Evolutionary conservation across 2,113 vertebrate genomes (phyloP).

Genomic region (Murina feae): DNA sequence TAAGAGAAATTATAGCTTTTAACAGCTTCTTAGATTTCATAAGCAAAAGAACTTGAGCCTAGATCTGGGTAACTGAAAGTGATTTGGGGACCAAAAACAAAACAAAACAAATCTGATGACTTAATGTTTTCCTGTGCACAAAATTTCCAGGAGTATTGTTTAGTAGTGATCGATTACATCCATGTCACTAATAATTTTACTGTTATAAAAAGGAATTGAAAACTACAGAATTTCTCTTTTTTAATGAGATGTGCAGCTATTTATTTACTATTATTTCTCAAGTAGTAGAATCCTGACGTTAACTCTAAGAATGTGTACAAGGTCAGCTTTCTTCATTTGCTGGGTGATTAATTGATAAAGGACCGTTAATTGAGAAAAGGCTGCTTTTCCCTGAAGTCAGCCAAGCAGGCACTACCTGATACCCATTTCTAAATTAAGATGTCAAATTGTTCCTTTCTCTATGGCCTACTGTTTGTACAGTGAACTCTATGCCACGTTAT

Average conservation of each 20-base stretch:
- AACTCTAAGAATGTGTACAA: constrained; percentile 68
- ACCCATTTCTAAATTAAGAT: constrained; percentile 65
- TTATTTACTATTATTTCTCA: constrained; percentile 69
- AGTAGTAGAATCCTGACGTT: constrained; percentile 64
- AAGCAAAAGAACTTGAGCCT: constrained; percentile 11
- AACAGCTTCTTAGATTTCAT: neutral
- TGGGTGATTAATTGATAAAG: constrained; percentile 55
- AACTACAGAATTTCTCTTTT: constrained; percentile 44
- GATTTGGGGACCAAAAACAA: constrained; percentile 40
- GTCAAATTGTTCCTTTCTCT: constrained; percentile 43
- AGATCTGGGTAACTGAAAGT: constrained; percentile 1
- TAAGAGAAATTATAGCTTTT: neutral
- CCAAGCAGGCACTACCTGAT: constrained; percentile 71
- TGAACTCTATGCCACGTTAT: neutral
- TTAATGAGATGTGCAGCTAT: constrained; percentile 51
- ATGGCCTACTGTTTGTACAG: neutral
- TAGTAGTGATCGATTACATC: neutral
- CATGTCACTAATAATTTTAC: neutral
- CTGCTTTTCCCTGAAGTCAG: constrained; percentile 70
- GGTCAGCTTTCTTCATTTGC: constrained; percentile 70
- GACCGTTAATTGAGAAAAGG: constrained; percentile 73
- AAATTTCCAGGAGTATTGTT: neutral
- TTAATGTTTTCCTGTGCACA: constrained; percentile 49
- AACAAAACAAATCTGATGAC: neutral
- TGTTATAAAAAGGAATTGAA: constrained; percentile 40